phyloP scores from a whole-genome alignment of 2,888 invertebrate genomes.

The Mallateleia sp. region DNA sequence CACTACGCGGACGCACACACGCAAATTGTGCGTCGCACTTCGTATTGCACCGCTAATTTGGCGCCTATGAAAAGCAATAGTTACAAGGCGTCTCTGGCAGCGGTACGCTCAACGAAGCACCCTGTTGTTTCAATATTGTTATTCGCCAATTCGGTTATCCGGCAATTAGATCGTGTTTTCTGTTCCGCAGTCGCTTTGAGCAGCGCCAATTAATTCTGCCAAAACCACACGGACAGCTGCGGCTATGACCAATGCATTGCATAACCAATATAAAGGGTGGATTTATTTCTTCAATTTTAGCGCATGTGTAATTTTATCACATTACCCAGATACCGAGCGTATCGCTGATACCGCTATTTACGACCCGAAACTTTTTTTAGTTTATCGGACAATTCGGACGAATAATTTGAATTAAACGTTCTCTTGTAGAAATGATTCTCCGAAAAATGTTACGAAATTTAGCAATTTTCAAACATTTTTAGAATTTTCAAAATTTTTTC shows the following conservation, averaged over 20 bases:
- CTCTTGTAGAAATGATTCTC: no score
- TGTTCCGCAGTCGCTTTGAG: slow-evolving; percentile 77
- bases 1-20: slow-evolving; percentile 27
- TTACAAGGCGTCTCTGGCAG: slow-evolving; percentile 63
- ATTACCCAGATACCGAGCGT: neutral
- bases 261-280: slow-evolving; percentile 31
- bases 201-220: slow-evolving; percentile 79
- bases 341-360: neutral
- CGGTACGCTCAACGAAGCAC: slow-evolving; percentile 24
- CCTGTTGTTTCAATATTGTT: slow-evolving; percentile 73
- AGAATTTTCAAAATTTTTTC: no score
- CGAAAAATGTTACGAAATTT: no score
- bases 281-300: slow-evolving; percentile 47
- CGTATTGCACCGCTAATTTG: slow-evolving; percentile 73
- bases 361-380: no score
- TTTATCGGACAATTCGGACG: no score
- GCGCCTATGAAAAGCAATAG: slow-evolving; percentile 71
- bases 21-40: slow-evolving; percentile 48
- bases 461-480: no score
- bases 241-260: slow-evolving; percentile 23
- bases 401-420: no score
- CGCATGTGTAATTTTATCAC: slow-evolving; percentile 9
- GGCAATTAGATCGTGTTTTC: slow-evolving; percentile 80
- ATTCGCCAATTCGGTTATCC: slow-evolving; percentile 74
- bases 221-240: slow-evolving; percentile 52